Conservation (phyloP, 2,797 vertebrate genomes). For the Ara ararauna region DNA sequence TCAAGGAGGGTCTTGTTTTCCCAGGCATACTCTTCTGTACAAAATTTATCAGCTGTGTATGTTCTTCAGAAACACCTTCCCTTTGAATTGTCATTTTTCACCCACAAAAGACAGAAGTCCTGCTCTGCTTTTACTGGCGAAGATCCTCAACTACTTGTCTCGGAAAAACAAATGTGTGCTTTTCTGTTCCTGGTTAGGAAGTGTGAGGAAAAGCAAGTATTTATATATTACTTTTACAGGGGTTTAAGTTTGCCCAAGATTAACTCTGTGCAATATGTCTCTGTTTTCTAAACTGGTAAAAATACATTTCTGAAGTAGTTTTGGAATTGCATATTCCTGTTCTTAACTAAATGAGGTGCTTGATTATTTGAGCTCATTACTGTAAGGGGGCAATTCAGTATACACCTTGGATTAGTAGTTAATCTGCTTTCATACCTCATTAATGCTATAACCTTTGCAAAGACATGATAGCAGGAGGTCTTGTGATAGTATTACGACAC, state of each 20-base stretch:
- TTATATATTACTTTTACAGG: background rate
- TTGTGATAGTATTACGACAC: background rate
- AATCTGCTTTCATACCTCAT: slow-evolving; percentile 24
- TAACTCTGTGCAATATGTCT: background rate
- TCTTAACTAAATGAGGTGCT: background rate
- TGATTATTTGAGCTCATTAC: background rate
- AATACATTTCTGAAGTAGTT: background rate
- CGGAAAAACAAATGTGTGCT: background rate
- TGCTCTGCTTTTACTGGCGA: background rate
- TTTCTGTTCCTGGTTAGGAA: background rate
- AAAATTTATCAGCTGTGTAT: background rate
- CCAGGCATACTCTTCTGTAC: background rate
- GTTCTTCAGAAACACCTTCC: background rate
- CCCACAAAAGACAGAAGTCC: background rate
- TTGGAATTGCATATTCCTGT: background rate
- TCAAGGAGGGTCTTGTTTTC: slow-evolving; percentile 27
- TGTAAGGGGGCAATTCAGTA: background rate
- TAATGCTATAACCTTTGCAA: slow-evolving; percentile 27
- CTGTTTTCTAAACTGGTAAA: background rate
- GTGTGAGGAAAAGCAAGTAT: background rate
- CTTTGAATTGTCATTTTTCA: background rate
- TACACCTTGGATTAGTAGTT: background rate
- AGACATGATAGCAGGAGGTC: background rate
- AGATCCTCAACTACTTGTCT: background rate
- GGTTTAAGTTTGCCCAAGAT: background rate